phyloP scores from a whole-genome alignment of 2,797 vertebrate genomes.

The Phyllotis vaccarum region DNA sequence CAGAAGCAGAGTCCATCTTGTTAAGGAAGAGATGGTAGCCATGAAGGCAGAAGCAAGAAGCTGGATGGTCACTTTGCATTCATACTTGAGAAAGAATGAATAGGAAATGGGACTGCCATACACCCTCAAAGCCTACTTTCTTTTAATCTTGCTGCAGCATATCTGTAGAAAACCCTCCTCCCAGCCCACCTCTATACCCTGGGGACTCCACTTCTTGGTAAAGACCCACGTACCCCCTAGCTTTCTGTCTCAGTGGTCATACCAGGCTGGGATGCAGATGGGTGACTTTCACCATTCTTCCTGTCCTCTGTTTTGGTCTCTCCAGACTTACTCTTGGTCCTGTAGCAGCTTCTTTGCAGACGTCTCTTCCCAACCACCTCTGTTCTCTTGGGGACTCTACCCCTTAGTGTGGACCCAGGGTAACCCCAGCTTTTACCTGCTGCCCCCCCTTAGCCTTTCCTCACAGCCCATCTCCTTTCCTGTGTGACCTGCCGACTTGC shows the following conservation, averaged over 20 bases:
- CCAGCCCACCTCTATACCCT: too few relatives aligned
- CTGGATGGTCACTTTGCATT: neutral
- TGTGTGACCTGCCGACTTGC: too few relatives aligned
- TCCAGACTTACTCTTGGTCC: neutral
- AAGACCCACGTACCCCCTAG: neutral
- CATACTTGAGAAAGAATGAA: neutral
- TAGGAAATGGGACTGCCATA: too few relatives aligned
- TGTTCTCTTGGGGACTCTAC: neutral
- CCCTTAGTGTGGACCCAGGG: neutral
- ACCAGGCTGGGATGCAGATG: neutral
- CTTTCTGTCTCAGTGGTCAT: neutral
- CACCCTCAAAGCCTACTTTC: neutral
- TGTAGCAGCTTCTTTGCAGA: neutral
- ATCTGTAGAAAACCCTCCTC: neutral
- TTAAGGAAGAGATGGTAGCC: neutral
- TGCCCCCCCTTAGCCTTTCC: neutral
- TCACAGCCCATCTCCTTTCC: neutral
- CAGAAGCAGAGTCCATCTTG: neutral
- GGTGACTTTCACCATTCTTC: neutral
- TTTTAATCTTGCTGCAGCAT: neutral
- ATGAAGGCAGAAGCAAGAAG: neutral
- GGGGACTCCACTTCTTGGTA: neutral
- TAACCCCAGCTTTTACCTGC: neutral
- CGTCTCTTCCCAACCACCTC: neutral
- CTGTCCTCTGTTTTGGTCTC: neutral